phyloP scores from a whole-genome alignment of 2,888 invertebrate genomes.

The Plutella xylostella region DNA sequence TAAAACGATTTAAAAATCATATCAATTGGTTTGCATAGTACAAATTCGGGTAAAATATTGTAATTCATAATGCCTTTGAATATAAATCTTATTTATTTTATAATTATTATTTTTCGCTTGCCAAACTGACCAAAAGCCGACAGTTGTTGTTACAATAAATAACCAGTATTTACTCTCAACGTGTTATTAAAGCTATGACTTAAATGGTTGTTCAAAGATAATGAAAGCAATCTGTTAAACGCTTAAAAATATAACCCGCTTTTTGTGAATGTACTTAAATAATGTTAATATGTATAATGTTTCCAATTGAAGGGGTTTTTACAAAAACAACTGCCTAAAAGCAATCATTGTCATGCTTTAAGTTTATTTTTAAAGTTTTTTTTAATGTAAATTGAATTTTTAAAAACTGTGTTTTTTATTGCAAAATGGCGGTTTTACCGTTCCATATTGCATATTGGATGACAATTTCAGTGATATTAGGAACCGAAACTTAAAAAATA shows the following conservation, averaged over 20 bases:
- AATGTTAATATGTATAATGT: too few species aligned
- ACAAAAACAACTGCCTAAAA: too few species aligned
- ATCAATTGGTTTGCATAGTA: slow-evolving; percentile 40
- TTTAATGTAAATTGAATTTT: too few species aligned
- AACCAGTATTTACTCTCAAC: not conserved
- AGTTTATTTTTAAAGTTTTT: too few species aligned
- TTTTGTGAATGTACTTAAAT: slow-evolving; percentile 48
- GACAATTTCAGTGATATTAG: too few species aligned
- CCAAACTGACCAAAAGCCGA: not conserved
- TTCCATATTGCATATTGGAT: too few species aligned
- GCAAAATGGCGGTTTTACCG: too few species aligned
- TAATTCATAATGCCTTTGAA: not conserved
- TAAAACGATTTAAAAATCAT: slow-evolving; percentile 17
- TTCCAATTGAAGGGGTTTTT: too few species aligned
- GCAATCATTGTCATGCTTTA: too few species aligned
- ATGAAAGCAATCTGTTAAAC: slow-evolving; percentile 50
- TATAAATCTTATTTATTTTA: not conserved
- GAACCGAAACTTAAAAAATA: too few species aligned
- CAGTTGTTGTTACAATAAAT: not conserved
- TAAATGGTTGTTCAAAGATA: slow-evolving; percentile 40
- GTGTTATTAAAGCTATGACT: slow-evolving; percentile 16
- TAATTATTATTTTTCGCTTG: not conserved
- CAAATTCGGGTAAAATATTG: slow-evolving; percentile 23
- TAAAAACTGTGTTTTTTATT: too few species aligned
- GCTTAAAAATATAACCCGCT: slow-evolving; percentile 54